phyloP scores from a whole-genome alignment of 2,888 invertebrate genomes.

The Norana najaformis region DNA sequence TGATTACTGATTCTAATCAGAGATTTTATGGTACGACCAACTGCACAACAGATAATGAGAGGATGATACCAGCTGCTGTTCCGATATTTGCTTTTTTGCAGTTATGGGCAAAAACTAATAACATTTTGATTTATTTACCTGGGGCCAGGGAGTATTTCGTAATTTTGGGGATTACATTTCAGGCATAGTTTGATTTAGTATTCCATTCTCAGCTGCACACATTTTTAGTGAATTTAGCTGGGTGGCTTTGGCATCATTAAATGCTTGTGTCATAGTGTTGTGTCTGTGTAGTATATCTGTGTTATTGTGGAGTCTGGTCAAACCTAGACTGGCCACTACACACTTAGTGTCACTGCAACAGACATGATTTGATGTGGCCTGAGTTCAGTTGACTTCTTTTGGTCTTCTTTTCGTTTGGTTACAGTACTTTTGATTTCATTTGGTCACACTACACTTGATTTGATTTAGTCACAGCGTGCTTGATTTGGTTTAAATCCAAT shows the following conservation, averaged over 20 bases:
- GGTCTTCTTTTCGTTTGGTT: not conserved
- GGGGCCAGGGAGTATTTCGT: not conserved
- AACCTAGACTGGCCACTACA: not conserved
- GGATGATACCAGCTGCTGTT: not conserved
- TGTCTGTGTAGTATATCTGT: slow-evolving; percentile 4
- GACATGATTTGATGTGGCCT: not conserved
- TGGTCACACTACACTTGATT: not conserved
- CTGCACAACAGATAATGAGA: not conserved
- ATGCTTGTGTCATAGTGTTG: not conserved
- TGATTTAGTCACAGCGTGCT: not conserved
- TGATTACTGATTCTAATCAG: slow-evolving; percentile 13
- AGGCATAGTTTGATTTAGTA: not conserved
- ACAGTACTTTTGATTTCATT: not conserved
- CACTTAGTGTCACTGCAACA: not conserved
- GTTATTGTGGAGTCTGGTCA: not conserved
- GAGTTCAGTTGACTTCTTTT: not conserved
- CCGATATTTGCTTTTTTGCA: not conserved
- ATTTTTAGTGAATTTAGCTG: not conserved
- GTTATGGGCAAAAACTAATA: slow-evolving; percentile 1
- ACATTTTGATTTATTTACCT: not conserved
- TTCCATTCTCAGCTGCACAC: not conserved
- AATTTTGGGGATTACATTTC: not conserved
- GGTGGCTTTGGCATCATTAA: not conserved
- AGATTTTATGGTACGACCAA: not conserved
- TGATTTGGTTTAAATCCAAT: not conserved